Base-by-base conservation (phyloP, 2,888 invertebrate genomes). In the Pinctada fucata region DNA sequence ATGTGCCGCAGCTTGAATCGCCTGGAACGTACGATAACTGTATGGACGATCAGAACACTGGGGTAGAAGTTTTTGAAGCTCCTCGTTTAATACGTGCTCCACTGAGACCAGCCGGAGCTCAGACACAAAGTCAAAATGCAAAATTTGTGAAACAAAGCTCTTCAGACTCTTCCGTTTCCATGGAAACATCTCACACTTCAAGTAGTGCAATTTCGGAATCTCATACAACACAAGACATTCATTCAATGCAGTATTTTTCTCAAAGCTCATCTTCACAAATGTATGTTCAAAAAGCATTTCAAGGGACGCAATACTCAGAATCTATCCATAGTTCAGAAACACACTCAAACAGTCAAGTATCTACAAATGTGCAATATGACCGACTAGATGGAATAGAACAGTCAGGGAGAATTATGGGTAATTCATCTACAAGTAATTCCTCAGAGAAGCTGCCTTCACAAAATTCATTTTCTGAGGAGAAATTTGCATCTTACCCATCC, bases 11-110 rank as follows among this genome's bases (percentile, higher is more conserved):
- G 13, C 6, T 58, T 6, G 58, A 58, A 58, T 58, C 13, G 13
- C 13, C 58, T 58, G 58, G 58, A 58, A 13, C 13, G 58, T 58
- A 58, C 13, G 58, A 58, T 13, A 73, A n/a, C 1, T 63, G 47
- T 48, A 48, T 64, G 64, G 86, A 85, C 69, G 68, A 85, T 31
- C 87, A 86, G 51, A 83, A 76, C 45, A 81, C 85, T 48, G 86
- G 86, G 72, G 82, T 86, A 6, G 83, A 86, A 68, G 82, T 86
- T 31, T 82, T 83, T 50, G 85, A 85, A 76, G 83, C 86, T 31
- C 85, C 86, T 13, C 77, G 79, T 73, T 82, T 86, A 16, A 82
- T 87, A 48, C 74, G 84, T 48, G 86, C 85, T 67, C 85, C 87
- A 75, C 68, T 83, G 16, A 75, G 80, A 65, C 76, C 82, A 50